Base-by-base conservation (phyloP, 2,797 vertebrate genomes). In the Rhabdomys pumilio region DNA sequence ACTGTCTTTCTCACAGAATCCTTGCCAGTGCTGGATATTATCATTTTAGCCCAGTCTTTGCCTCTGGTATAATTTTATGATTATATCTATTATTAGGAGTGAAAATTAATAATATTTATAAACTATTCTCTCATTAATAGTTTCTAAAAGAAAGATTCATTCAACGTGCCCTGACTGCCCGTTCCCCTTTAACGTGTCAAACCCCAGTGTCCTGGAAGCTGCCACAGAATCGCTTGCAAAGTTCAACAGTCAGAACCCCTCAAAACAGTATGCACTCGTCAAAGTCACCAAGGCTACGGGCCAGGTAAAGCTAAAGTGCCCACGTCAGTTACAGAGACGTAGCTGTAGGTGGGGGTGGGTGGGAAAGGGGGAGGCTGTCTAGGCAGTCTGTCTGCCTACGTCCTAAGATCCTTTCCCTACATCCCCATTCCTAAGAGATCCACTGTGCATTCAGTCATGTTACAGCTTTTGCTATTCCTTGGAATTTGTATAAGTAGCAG, bases 151-250 rank as follows among this genome's bases (percentile, higher is more conserved):
- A 2, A 34, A 44, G 5, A 77, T 98, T 92, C 0, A 0, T 1
- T 7, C 0, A 0, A 0, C 5, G 0, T 98, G 98, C 61, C 98
- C 98, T 0, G 98, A 98, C 91, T 99, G 98, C 47, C 98, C 98
- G 0, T 0, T 0, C n/a, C 55, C 81, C 22, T 4, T 0, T 44
- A 7, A 77, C 29, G 44, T 93, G 90, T 94, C 86, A 31, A 0
- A 88, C 11, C 63, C 96, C 0, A 0, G 0, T 0, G 97, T 96
- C 95, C 53, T 95, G 90, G 88, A 98, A 57, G 1, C 97, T 91
- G 98, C 95, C 53, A 34, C 0, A 1, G 79, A 84, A 90, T 95
- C 93, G 38, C 98, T 98, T 84, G 97, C 77, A 77, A 98, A 97
- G 77, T 98, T 97, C 96, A 99, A 98, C 55, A 13, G 0, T 0